Conservation (phyloP, 2,113 vertebrate species). For the Mellivora capensis region DNA sequence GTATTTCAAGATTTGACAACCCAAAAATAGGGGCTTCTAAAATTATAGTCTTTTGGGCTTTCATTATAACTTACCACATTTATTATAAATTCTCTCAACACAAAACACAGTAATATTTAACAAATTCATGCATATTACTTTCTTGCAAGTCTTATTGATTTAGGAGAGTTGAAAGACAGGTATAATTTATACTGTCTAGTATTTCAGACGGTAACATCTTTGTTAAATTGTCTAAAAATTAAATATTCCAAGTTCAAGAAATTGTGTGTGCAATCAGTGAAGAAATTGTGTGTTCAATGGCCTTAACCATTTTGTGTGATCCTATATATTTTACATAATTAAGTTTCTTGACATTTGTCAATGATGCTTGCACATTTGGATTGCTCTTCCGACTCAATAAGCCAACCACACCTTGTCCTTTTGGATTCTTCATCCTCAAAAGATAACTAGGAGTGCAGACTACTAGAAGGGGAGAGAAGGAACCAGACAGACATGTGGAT, state of each 20-base stretch:
- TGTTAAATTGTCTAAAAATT: background rate
- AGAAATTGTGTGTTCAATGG: background rate
- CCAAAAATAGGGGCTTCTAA: background rate
- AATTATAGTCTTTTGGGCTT: background rate
- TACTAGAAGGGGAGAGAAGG: background rate
- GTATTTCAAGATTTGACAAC: background rate
- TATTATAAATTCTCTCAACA: background rate
- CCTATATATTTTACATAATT: background rate
- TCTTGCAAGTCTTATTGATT: background rate
- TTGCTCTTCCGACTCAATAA: background rate
- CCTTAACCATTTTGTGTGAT: background rate
- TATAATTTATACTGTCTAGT: background rate
- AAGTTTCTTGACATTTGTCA: background rate
- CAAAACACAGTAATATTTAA: background rate
- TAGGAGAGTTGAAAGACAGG: background rate
- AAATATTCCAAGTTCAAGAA: background rate
- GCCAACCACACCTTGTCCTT: background rate
- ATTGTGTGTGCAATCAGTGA: background rate
- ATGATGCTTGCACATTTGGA: background rate
- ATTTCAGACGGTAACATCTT: rapidly evolving
- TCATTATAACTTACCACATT: background rate
- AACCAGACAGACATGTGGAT: background rate
- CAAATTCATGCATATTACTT: background rate
- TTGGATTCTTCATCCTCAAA: no score
- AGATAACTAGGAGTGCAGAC: background rate